A percentile compares a stretch with the other conserved stretches of the same genome.
Conservation (phyloP, 2,888 invertebrate species). For the Dryococelus australis region DNA sequence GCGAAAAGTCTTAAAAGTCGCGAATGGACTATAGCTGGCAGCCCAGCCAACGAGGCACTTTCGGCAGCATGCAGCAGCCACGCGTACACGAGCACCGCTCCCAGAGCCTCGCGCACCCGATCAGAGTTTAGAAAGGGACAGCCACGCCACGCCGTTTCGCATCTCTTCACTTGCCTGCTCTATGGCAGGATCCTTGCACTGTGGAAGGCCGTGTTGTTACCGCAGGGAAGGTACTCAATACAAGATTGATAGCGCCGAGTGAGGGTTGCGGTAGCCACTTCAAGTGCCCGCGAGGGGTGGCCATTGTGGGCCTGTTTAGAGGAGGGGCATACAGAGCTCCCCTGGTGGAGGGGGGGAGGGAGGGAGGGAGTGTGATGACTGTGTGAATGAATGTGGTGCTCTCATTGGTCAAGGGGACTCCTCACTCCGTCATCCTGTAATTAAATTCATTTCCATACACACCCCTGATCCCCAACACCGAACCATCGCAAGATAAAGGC, state of each 20-base stretch:
- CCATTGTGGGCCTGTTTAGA: slow-evolving; percentile 8
- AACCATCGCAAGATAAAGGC: not conserved
- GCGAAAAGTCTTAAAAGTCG: no score
- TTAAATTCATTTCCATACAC: slow-evolving; percentile 24
- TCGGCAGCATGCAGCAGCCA: no score
- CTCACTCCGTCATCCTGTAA: slow-evolving; percentile 7
- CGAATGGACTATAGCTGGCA: no score
- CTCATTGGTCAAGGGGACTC: not conserved
- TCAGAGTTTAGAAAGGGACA: no score
- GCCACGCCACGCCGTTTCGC: no score
- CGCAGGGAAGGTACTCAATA: slow-evolving; percentile 29
- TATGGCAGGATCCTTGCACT: not conserved
- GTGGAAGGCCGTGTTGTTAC: not conserved
- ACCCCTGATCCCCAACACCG: not conserved
- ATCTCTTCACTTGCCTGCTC: no score
- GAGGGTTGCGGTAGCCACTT: slow-evolving; percentile 28
- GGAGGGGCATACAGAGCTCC: not conserved
- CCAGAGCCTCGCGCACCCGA: no score
- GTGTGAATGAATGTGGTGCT: slow-evolving; percentile 11
- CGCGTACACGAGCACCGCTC: not conserved
- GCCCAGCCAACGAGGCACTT: no score
- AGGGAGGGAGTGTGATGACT: slow-evolving; percentile 16
- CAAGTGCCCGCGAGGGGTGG: slow-evolving; percentile 20
- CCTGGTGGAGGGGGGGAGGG: no score
- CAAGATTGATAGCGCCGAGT: slow-evolving; percentile 37